phyloP scores from a whole-genome alignment of 1,140 invertebrate species.

The Eurosta solidaginis region DNA sequence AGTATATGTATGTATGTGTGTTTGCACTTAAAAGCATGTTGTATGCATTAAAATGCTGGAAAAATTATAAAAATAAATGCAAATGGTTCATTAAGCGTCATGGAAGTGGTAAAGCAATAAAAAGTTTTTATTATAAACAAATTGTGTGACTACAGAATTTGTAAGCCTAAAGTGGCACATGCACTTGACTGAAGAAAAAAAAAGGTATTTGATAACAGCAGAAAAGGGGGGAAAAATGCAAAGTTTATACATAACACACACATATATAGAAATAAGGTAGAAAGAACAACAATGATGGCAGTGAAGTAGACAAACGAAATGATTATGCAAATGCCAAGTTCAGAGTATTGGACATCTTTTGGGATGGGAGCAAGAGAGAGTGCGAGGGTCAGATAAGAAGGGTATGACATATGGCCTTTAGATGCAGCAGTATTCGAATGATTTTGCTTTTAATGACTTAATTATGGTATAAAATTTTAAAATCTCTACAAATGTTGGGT shows the following conservation, averaged over 20 bases:
- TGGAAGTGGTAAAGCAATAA: constrained; percentile 15
- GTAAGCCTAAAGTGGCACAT: not conserved
- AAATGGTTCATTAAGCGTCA: not conserved
- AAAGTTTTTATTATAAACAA: constrained; percentile 23
- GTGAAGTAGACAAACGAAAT: not conserved
- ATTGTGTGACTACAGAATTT: constrained; percentile 10
- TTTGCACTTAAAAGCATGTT: not conserved
- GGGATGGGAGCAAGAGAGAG: not conserved
- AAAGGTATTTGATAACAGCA: not conserved
- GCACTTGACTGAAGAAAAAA: not conserved
- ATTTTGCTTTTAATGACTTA: constrained; percentile 18
- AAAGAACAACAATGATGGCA: too few species aligned
- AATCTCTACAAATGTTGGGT: too few species aligned
- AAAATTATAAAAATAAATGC: not conserved
- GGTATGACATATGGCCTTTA: too few species aligned
- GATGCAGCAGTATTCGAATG: not conserved
- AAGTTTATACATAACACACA: too few species aligned
- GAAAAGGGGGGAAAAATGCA: not conserved
- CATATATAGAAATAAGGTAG: too few species aligned
- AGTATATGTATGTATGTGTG: not conserved
- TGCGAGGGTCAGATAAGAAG: not conserved
- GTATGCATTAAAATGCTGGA: not conserved
- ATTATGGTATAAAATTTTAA: constrained; percentile 10
- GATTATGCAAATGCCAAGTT: constrained; percentile 13
- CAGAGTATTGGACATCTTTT: not conserved